Conservation (phyloP, 2,113 vertebrate genomes). For the Calidris pygmaea region DNA sequence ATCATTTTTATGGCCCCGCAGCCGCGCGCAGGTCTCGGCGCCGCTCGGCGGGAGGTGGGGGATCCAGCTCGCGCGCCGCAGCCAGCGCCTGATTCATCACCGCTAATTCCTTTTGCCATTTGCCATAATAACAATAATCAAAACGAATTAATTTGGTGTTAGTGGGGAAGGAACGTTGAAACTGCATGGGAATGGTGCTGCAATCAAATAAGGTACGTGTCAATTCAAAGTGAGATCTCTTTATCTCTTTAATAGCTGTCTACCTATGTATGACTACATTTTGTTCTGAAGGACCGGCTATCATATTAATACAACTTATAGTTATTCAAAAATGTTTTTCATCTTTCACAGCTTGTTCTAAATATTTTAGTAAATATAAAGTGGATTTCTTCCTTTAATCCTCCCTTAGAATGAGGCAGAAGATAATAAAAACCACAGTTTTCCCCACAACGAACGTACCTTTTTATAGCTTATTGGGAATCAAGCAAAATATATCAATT, state of each 20-base stretch:
- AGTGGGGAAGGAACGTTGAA: not conserved
- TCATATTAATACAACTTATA: not conserved
- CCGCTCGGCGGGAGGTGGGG: not conserved
- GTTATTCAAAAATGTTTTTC: not conserved
- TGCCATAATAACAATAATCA: conserved; percentile 48
- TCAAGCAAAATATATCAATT: conserved; percentile 52
- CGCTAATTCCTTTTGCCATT: conserved; percentile 11
- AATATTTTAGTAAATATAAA: conserved; percentile 52
- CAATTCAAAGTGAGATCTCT: conserved; percentile 24
- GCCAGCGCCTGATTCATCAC: not conserved
- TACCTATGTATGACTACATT: not conserved
- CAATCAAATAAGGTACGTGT: not conserved
- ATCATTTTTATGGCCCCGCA: not conserved
- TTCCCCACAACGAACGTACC: not conserved
- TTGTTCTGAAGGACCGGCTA: not conserved
- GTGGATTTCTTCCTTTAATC: not conserved
- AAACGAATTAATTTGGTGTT: conserved; percentile 60
- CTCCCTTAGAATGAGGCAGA: conserved; percentile 4
- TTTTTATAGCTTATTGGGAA: conserved; percentile 51
- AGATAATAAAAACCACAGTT: conserved; percentile 27
- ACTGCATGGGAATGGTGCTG: conserved; percentile 32
- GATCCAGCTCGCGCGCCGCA: not conserved
- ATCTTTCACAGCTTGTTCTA: conserved; percentile 11
- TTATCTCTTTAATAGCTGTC: conserved; percentile 38
- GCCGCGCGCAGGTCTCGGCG: not conserved